A percentile compares a stretch with the other conserved stretches of the same genome.
Conservation (phyloP, 2,888 invertebrate genomes). For the Bruchidius siliquastri region DNA sequence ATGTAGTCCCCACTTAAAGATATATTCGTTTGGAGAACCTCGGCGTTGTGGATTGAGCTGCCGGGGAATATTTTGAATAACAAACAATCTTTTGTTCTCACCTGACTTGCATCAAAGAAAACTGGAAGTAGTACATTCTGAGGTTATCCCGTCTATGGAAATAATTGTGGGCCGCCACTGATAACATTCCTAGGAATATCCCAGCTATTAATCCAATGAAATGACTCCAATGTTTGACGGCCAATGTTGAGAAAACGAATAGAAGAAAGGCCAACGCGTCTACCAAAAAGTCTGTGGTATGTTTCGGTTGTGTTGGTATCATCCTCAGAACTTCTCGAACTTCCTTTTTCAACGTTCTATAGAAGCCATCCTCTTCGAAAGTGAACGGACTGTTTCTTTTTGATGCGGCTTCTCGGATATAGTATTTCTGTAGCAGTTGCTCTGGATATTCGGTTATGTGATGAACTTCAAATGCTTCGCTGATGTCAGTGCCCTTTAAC, state of each 20-base stretch:
- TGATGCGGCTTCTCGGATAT: conserved; percentile 57
- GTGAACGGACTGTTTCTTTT: conserved; percentile 69
- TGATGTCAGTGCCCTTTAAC: conserved; percentile 70
- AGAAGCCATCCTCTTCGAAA: conserved; percentile 71
- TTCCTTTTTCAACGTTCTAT: conserved; percentile 61
- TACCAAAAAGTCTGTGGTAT: conserved; percentile 44
- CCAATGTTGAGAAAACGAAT: conserved; percentile 33
- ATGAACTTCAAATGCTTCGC: conserved; percentile 73
- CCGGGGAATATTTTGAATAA: too few species aligned
- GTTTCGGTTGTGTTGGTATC: conserved; percentile 46
- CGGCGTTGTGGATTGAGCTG: too few species aligned
- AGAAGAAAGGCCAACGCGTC: conserved; percentile 40
- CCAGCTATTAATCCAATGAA: conserved; percentile 52
- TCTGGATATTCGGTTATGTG: conserved; percentile 56
- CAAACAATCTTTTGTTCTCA: too few species aligned
- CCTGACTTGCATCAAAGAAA: conserved; percentile 63
- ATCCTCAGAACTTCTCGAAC: conserved; percentile 49
- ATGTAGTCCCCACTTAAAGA: too few species aligned
- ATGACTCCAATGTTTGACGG: conserved; percentile 40
- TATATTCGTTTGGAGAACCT: too few species aligned
- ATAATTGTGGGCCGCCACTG: conserved; percentile 69
- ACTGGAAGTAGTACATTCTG: conserved; percentile 73
- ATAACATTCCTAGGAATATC: conserved; percentile 54
- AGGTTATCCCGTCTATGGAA: conserved; percentile 72
- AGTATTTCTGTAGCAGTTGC: conserved; percentile 60